Evolutionary conservation across 2,888 invertebrate species (phyloP).

Genomic region (Polylopha cassiicola): DNA sequence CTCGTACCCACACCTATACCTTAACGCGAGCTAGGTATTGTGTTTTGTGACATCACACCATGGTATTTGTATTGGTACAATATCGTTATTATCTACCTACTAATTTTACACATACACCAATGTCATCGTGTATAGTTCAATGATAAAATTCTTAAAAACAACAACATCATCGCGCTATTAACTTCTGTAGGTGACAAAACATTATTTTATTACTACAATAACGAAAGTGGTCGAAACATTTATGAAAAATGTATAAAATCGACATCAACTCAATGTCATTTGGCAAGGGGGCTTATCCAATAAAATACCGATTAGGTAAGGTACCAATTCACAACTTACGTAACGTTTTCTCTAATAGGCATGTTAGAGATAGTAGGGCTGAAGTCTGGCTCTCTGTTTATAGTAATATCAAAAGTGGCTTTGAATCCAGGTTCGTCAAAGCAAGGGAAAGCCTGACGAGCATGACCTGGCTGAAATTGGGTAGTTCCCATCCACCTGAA

Average conservation of each 20-base stretch:
- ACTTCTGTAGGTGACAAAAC: conserved; percentile 1
- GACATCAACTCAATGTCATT: too few relatives aligned
- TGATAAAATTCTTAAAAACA: too few relatives aligned
- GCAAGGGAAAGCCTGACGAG: conserved; percentile 90
- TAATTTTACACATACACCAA: too few relatives aligned
- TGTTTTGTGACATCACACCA: too few relatives aligned
- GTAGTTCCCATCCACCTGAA: conserved; percentile 86
- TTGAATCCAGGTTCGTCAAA: conserved; percentile 92
- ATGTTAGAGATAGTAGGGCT: conserved; percentile 80
- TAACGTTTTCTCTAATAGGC: conserved; percentile 61
- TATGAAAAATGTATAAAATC: too few relatives aligned
- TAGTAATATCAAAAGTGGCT: conserved; percentile 83
- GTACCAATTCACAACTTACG: conserved; percentile 35
- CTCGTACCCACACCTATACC: too few relatives aligned
- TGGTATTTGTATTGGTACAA: too few relatives aligned
- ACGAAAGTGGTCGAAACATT: neutral
- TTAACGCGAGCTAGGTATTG: too few relatives aligned
- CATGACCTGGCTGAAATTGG: conserved; percentile 88
- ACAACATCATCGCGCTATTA: too few relatives aligned
- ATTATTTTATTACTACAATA: neutral
- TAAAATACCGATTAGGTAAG: neutral
- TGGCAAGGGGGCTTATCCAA: too few relatives aligned
- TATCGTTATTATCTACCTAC: too few relatives aligned
- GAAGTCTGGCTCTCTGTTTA: conserved; percentile 75
- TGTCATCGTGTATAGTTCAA: too few relatives aligned